Evolutionary conservation across 2,797 vertebrate genomes (phyloP).

Genomic region (Emydoidea blandingii): DNA sequence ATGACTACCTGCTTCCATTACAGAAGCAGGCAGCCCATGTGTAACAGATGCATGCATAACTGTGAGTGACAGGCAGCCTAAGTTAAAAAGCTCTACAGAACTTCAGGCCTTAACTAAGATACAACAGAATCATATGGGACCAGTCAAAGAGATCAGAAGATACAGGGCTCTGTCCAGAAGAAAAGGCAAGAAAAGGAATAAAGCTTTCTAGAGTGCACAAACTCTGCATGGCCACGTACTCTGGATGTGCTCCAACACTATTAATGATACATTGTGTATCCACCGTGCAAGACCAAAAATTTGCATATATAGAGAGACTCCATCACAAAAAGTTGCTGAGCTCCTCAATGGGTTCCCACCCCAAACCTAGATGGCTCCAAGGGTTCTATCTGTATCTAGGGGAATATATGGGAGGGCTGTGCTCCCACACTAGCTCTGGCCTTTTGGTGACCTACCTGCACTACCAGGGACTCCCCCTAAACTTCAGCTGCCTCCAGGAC

Average conservation of each 20-base stretch:
- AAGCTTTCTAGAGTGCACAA: not conserved
- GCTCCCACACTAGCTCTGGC: not conserved
- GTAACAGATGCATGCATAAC: rapidly evolving
- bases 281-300: not conserved
- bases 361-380: not conserved
- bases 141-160: not conserved
- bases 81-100: not conserved
- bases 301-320: not conserved
- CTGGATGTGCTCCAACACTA: not conserved
- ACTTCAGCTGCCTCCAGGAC: not conserved
- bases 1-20: not conserved
- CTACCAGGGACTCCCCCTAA: not conserved
- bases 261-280: not conserved
- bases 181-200: not conserved
- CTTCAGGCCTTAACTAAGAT: not conserved
- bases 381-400: not conserved
- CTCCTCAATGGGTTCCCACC: not conserved
- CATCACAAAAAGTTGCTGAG: not conserved
- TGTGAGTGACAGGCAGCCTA: not conserved
- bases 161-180: not conserved
- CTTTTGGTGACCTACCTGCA: not conserved
- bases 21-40: not conserved
- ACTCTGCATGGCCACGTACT: not conserved
- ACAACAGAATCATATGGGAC: not conserved
- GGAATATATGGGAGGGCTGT: not conserved